Evolutionary conservation across 64 coral and sea anemone species (phyloP).

Genomic region (Stichodactyla mertensii): DNA sequence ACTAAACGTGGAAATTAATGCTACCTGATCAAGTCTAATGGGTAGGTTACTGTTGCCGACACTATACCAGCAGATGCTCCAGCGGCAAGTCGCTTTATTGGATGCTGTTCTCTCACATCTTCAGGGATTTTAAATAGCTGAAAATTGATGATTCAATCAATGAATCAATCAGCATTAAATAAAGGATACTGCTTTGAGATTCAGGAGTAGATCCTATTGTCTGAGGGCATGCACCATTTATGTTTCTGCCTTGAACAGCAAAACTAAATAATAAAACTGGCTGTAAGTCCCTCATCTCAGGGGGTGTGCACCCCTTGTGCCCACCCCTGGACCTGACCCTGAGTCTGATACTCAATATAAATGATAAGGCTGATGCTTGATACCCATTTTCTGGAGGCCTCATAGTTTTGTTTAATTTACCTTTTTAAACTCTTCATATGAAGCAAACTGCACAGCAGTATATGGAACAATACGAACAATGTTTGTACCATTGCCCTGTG

Average conservation of each 20-base stretch:
- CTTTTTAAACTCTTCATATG: constrained; percentile 94
- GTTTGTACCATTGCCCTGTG: constrained; percentile 81
- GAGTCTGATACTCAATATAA: too few relatives aligned
- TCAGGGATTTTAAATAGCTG: constrained; percentile 62
- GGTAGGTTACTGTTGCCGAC: constrained; percentile 63
- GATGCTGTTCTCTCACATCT: constrained; percentile 56
- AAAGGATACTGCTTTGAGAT: not conserved
- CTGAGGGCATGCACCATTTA: too few relatives aligned
- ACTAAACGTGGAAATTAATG: not conserved
- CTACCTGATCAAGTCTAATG: constrained; percentile 59
- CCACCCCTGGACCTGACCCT: too few relatives aligned
- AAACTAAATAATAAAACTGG: too few relatives aligned
- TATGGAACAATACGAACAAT: constrained; percentile 76
- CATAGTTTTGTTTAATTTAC: not conserved
- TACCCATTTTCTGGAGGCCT: too few relatives aligned
- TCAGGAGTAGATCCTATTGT: too few relatives aligned
- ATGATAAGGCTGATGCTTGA: too few relatives aligned
- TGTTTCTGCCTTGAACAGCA: too few relatives aligned
- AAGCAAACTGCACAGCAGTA: constrained; percentile 82
- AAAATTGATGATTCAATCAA: not conserved
- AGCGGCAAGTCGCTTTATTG: constrained; percentile 45
- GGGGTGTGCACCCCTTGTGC: too few relatives aligned
- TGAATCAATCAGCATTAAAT: not conserved
- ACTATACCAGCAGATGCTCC: constrained; percentile 62
- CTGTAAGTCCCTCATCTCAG: too few relatives aligned